phyloP scores from a whole-genome alignment of 2,888 invertebrate species.

The Polydrusus tereticollis region DNA sequence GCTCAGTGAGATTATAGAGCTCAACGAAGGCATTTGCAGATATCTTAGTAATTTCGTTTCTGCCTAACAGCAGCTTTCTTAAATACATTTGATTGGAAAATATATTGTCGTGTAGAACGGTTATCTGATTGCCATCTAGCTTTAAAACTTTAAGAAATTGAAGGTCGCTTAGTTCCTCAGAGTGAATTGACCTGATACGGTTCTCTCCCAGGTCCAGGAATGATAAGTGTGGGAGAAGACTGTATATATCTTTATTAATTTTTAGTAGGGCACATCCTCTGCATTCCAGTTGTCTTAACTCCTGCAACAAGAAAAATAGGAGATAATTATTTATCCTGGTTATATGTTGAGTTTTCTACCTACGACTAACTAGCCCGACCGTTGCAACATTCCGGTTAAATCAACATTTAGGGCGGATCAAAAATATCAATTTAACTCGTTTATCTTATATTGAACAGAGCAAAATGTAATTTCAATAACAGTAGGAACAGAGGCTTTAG shows the following conservation, averaged over 20 bases:
- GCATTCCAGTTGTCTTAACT: slow-evolving; percentile 79
- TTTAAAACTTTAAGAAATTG: slow-evolving; percentile 74
- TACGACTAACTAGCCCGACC: too few species aligned
- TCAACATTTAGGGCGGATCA: too few species aligned
- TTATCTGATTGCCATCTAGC: slow-evolving; percentile 82
- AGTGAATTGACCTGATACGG: slow-evolving; percentile 76
- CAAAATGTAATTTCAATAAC: neutral
- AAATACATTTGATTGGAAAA: slow-evolving; percentile 73
- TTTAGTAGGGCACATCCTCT: slow-evolving; percentile 78
- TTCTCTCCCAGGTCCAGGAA: slow-evolving; percentile 84
- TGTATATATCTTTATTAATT: slow-evolving; percentile 83
- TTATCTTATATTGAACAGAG: neutral
- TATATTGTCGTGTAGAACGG: slow-evolving; percentile 76
- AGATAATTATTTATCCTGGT: too few species aligned
- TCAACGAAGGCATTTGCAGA: slow-evolving; percentile 80
- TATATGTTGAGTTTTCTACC: too few species aligned
- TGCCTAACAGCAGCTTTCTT: slow-evolving; percentile 72
- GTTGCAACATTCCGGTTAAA: too few species aligned
- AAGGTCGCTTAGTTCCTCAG: slow-evolving; percentile 78
- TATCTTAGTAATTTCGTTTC: slow-evolving; percentile 79
- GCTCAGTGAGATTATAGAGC: slow-evolving; percentile 74
- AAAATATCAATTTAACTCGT: too few species aligned
- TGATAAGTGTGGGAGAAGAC: slow-evolving; percentile 76
- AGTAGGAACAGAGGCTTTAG: neutral
- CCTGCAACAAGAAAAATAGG: slow-evolving; percentile 69